These are phyloP conservation scores for Rotaria sp. DNA, from an alignment of 2,888 invertebrate genomes.

Conservation along the genomic window DNA sequence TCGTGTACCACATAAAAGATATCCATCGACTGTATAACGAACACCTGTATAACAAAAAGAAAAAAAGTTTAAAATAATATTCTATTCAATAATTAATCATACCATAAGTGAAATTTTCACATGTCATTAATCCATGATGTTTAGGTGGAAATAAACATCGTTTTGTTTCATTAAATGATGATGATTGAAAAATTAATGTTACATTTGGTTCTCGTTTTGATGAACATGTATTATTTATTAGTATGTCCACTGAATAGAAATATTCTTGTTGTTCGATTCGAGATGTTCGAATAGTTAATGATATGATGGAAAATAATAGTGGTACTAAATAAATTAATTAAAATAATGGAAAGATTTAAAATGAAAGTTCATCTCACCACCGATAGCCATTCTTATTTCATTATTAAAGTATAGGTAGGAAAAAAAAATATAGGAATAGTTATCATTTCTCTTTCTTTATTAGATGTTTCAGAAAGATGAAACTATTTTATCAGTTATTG, in stretches of 20 bases:
- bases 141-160: neutral
- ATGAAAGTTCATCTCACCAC: neutral
- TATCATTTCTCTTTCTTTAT: neutral
- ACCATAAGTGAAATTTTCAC: conserved; percentile 2
- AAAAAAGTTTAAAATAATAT: no score
- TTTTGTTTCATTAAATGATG: neutral
- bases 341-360: neutral
- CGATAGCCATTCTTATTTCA: neutral
- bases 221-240: neutral
- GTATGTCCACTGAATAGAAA: neutral
- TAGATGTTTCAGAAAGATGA: neutral
- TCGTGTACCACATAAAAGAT: neutral
- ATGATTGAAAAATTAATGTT: neutral
- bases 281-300: neutral
- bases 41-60: neutral
- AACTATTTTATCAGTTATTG: conserved; percentile 14
- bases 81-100: neutral
- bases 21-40: neutral
- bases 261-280: neutral
- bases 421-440: neutral
- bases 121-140: neutral
- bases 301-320: neutral
- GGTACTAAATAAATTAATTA: neutral
- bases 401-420: neutral
- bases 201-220: neutral